Conservation (phyloP, 1,140 invertebrate genomes). For the Luehdorfia chinensis region DNA sequence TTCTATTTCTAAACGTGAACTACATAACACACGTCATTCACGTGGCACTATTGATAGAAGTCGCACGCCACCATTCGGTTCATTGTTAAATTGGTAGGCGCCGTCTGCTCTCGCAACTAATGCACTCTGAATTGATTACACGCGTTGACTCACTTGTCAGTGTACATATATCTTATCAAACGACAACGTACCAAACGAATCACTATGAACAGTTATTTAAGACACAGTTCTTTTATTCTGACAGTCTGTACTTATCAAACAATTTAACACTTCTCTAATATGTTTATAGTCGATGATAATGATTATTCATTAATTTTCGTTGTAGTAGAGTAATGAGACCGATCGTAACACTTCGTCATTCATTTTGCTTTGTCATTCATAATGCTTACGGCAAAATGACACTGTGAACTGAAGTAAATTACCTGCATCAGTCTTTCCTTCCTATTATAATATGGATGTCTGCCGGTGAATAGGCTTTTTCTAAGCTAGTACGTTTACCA, state of each 20-base stretch:
- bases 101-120: constrained; percentile 6
- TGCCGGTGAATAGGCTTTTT: too few species aligned
- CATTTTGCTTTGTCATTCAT: too few species aligned
- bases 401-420: too few species aligned
- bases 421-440: too few species aligned
- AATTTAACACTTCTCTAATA: not conserved
- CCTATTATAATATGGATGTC: too few species aligned
- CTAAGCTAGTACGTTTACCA: too few species aligned
- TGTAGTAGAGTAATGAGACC: too few species aligned
- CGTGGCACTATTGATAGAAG: not conserved
- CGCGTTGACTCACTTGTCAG: constrained; percentile 1
- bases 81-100: constrained; percentile 17
- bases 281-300: too few species aligned
- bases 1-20: not conserved
- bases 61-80: not conserved
- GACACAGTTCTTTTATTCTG: not conserved
- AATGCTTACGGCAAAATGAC: too few species aligned
- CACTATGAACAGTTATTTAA: constrained; percentile 3
- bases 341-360: too few species aligned
- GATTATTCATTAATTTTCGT: too few species aligned
- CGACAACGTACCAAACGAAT: not conserved
- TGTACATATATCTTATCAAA: not conserved
- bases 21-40: not conserved
- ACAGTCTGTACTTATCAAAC: not conserved
- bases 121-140: constrained; percentile 12